These are phyloP conservation scores for Reinhardtius hippoglossoides DNA, from an alignment of 2,113 vertebrate genomes.

Conservation along the genomic window DNA sequence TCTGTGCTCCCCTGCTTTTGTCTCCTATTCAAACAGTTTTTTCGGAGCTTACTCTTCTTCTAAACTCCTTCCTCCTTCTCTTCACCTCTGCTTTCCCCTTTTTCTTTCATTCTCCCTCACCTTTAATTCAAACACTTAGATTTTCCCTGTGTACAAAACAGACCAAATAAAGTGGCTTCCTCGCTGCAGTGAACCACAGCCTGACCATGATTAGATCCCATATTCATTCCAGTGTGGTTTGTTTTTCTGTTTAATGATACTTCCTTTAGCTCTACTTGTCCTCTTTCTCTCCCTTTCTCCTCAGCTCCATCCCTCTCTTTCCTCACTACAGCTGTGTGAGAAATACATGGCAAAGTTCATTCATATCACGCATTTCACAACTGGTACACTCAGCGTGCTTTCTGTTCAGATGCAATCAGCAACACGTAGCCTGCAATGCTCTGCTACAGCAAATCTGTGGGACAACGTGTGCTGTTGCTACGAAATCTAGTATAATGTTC, in stretches of 20 bases:
- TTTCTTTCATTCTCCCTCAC: not conserved
- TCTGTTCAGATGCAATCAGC: too few relatives aligned
- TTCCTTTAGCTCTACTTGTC: conserved; percentile 1
- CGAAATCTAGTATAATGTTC: not conserved
- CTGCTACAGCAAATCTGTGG: too few relatives aligned
- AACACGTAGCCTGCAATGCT: not conserved
- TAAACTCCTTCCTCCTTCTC: not conserved
- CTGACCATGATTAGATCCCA: conserved; percentile 18
- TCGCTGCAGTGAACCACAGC: not conserved
- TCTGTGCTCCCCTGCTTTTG: conserved; percentile 8
- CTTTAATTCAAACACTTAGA: not conserved
- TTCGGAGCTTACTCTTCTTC: not conserved
- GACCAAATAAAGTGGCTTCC: not conserved
- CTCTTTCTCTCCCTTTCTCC: not conserved
- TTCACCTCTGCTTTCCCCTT: not conserved
- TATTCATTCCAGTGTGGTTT: not conserved
- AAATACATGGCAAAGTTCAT: too few relatives aligned
- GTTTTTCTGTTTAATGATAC: not conserved
- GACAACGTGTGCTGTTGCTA: too few relatives aligned
- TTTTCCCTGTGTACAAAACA: not conserved
- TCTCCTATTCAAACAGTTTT: conserved; percentile 13
- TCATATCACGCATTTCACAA: too few relatives aligned
- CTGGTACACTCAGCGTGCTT: too few relatives aligned
- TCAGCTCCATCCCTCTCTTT: too few relatives aligned
- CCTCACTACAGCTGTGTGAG: too few relatives aligned